Base-by-base conservation (phyloP, 64 coral and sea anemone genomes). In the Cladopsammia gracilis region DNA sequence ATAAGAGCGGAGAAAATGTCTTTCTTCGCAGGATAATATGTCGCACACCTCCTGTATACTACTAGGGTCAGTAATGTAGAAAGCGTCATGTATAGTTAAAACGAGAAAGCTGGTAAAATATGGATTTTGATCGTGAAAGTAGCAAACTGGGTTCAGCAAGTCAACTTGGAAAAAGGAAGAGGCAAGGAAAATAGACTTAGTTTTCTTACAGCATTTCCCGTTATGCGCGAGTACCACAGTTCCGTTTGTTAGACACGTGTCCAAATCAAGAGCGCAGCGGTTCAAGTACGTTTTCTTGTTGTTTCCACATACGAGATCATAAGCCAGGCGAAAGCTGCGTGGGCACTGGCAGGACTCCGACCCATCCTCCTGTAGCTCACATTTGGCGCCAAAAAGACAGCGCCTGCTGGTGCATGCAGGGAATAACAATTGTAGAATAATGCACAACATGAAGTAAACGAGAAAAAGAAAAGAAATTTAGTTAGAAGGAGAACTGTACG, bases 121-220 rank as follows among this genome's bases (percentile, higher is more conserved):
- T 34, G 34, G 34, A n/a, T 1, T 34, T 34, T 34, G 34, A 34
- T 34, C 34, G 34, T 34, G 34, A 34, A 34, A 34, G 34, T 34
- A 34, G 2, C 34, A 34, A 34, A 34, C 34, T 34, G 0, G 0
- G 2, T 14, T 61, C 26, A 85, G 22, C 7, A 82, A 47, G 19
- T 23, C 15, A 24, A 67, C 6, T 56, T 48, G 16, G 5, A 51
- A 11, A 50, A 3, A 23, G 6, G 47, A 24, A 67, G 3, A 51
- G 49, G 5, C 49, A 0, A 23, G 19, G n/a, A 10, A 19, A 10
- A 83, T 45, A 15, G 11, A 8, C 1, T 19, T 0, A 51, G 19
- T 50, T 23, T 64, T 93, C 97, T 93, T 94, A 99, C 98, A 87
- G 64, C 94, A 95, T 70, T 58, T 75, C 62, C 94, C 94, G 79